Conservation (phyloP, 2,113 vertebrate genomes). For the Nesogale talazaci region DNA sequence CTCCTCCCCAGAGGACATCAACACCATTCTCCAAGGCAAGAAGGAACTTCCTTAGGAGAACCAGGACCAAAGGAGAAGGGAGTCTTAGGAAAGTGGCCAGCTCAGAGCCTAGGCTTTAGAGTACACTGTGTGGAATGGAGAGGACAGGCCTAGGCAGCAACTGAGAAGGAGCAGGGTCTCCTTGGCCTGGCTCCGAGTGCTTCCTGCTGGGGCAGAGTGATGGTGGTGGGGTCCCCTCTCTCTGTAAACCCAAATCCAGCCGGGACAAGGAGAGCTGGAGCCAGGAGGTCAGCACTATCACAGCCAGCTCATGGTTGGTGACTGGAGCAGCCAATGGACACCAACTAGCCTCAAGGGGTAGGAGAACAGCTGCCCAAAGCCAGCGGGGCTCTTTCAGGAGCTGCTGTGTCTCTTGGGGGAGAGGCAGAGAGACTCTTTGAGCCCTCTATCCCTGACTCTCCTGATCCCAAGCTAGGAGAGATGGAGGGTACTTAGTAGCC, state of each 20-base stretch:
- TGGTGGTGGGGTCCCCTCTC: not conserved
- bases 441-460: not conserved
- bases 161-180: not conserved
- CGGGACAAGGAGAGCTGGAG: not conserved
- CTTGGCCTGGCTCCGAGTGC: slow-evolving; percentile 86
- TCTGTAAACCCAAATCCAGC: not conserved
- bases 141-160: not conserved
- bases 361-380: not conserved
- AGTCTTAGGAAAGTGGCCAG: not conserved
- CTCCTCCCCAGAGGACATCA: not conserved
- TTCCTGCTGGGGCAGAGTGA: not conserved
- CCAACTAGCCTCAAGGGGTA: no score
- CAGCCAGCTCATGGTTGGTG: not conserved
- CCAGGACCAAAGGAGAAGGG: not conserved
- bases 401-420: not conserved
- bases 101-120: not conserved
- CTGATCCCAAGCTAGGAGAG: not conserved
- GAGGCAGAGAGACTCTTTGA: not conserved
- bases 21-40: not conserved
- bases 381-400: not conserved
- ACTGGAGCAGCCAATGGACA: not conserved
- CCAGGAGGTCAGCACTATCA: not conserved
- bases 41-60: not conserved
- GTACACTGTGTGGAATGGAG: not conserved
- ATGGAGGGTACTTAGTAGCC: not conserved